Evolutionary conservation across 2,888 invertebrate species (phyloP), one percentile per base, ranked within the genome.

Genomic region (Ptilodon capucinus): DNA sequence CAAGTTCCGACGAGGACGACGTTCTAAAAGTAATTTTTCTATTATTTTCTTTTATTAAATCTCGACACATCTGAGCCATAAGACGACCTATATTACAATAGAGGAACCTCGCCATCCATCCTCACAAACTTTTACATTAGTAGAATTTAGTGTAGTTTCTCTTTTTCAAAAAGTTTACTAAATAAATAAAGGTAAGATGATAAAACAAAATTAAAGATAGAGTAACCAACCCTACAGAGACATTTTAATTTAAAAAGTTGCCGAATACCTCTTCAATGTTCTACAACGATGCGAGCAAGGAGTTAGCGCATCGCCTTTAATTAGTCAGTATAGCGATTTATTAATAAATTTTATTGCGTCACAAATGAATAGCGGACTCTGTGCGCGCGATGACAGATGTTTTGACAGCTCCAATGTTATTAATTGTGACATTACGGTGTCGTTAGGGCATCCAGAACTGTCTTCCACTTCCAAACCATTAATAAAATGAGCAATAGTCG

Each of bases 401-500:
- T 86, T 84, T 89, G 89, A 90, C 89, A 86, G 88, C 79, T 76
- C 72, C 69, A 71, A 84, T 83, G 89, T 89, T 88, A 88, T 89
- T 90, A 87, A 91, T 89, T 85, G 86, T 90, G 86, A 90, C 87
- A 84, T 89, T 76, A 80, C 74, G 60, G 71, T 82, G 86, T 85
- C 89, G 83, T 84, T 84, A 81, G 79, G 77, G 78, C 80, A 82
- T 81, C 74, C 76, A 75, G 75, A 77, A 76, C 70, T 79, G 76
- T 88, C 87, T 89, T 89, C 87, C 90, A 86, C 77, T 89, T 89
- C 86, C 83, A 87, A 74, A 79, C 90, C 89, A 90, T 91, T 90
- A 88, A 90, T 89, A 91, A 90, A 89, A 89, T 89, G 89, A 89
- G 89, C 84, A 86, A 90, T 90, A 85, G 89, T 86, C 84, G 84